Percentiles rank a stretch among this genome's conserved stretches.
Conservation (phyloP, 2,113 vertebrate species). For the Dromaius novaehollandiae region DNA sequence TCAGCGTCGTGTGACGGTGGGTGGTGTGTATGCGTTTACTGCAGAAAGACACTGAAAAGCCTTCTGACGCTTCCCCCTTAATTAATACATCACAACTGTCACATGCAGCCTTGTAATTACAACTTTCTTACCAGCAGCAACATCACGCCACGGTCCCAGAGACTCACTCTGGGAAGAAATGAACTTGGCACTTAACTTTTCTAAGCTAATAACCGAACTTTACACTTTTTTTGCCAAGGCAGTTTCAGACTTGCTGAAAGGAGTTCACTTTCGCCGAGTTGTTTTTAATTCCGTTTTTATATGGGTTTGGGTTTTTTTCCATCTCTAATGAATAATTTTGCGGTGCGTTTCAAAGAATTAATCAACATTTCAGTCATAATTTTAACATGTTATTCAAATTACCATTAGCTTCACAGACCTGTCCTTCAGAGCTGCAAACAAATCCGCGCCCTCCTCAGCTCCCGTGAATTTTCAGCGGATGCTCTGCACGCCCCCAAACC, state of each 20-base stretch:
- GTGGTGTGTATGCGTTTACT: not conserved
- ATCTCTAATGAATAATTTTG: not conserved
- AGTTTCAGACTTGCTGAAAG: not conserved
- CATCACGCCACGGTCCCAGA: not conserved
- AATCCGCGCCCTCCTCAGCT: not conserved
- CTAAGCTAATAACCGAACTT: not conserved
- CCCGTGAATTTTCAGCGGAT: not conserved
- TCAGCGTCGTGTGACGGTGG: not conserved
- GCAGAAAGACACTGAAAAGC: not conserved
- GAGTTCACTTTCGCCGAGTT: not conserved
- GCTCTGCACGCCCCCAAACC: not conserved
- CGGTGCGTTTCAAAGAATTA: not conserved
- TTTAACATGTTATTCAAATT: not conserved
- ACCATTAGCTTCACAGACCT: no score
- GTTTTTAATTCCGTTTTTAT: not conserved
- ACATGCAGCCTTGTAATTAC: no score
- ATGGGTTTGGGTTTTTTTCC: not conserved
- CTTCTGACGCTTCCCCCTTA: no score
- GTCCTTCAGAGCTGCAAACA: not conserved
- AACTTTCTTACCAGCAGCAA: not conserved
- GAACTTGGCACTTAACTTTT: no score
- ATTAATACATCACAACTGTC: not conserved
- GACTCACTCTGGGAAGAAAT: not conserved
- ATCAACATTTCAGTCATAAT: not conserved
- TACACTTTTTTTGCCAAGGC: not conserved